These are phyloP conservation scores for Apeira syringaria DNA, from an alignment of 2,888 invertebrate species.

Conservation along the genomic window DNA sequence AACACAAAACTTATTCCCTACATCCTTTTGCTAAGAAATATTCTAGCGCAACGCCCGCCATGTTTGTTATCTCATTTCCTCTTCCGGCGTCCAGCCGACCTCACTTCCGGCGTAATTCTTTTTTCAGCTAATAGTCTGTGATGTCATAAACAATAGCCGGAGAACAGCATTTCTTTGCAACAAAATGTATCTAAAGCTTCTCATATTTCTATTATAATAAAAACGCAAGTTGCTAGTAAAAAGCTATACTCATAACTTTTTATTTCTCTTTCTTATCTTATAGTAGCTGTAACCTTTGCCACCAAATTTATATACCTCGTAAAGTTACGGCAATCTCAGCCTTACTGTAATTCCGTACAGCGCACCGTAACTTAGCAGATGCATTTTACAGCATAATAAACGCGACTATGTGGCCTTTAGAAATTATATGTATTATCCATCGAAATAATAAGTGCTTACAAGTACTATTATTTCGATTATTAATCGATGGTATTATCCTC, in stretches of 20 bases:
- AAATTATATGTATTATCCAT: no score
- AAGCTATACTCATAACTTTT: not conserved
- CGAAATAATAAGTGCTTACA: no score
- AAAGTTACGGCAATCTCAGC: not conserved
- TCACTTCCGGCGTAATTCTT: slow-evolving; percentile 40
- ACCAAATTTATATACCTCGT: slow-evolving; percentile 1
- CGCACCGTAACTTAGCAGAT: not conserved
- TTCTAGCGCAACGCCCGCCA: slow-evolving; percentile 32
- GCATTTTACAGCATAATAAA: not conserved
- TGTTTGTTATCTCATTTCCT: slow-evolving; percentile 47
- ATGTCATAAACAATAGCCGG: slow-evolving; percentile 3
- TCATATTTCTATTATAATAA: no score
- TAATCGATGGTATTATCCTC: no score
- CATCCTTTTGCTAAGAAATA: slow-evolving; percentile 7
- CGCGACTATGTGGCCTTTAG: not conserved
- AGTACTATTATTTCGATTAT: no score
- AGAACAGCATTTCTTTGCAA: no score
- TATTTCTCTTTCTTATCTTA: not conserved
- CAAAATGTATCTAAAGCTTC: no score
- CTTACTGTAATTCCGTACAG: not conserved
- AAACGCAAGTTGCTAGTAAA: not conserved
- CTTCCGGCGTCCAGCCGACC: slow-evolving; percentile 37
- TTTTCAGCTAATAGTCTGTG: slow-evolving; percentile 29
- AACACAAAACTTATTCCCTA: slow-evolving; percentile 1
- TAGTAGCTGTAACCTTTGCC: slow-evolving; percentile 2